Evolutionary conservation across 2,888 invertebrate species (phyloP).

Genomic region (Poecilus cupreus): DNA sequence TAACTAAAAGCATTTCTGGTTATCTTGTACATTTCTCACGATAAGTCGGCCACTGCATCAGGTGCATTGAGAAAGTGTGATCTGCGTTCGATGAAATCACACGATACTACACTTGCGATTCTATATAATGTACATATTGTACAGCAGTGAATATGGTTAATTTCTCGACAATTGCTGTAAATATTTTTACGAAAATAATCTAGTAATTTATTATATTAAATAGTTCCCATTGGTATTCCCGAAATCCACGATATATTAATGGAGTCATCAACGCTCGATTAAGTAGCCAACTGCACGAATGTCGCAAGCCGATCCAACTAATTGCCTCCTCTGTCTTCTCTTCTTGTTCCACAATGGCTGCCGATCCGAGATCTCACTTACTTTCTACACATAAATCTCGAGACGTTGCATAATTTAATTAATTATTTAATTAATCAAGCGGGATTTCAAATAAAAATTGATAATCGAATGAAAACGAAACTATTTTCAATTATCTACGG

Average conservation of each 20-base stretch:
- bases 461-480: constrained; percentile 32
- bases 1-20: neutral
- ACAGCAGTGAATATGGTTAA: neutral
- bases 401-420: constrained; percentile 38
- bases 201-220: too few relatives aligned
- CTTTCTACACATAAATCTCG: constrained; percentile 41
- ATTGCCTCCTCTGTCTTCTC: constrained; percentile 10
- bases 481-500: constrained; percentile 34
- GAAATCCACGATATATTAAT: neutral
- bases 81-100: constrained; percentile 4
- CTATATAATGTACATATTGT: neutral
- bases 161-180: too few relatives aligned
- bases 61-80: neutral
- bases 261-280: neutral
- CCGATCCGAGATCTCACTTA: constrained; percentile 11
- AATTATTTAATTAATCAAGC: constrained; percentile 48
- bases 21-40: neutral
- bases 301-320: constrained; percentile 35
- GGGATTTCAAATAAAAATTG: constrained; percentile 30
- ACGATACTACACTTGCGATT: neutral
- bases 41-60: neutral
- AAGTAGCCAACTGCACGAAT: neutral
- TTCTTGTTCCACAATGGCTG: constrained; percentile 17
- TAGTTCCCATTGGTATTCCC: neutral
- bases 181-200: too few relatives aligned